Evolutionary conservation across 2,888 invertebrate species (phyloP).

Genomic region (Coleophora deauratella): DNA sequence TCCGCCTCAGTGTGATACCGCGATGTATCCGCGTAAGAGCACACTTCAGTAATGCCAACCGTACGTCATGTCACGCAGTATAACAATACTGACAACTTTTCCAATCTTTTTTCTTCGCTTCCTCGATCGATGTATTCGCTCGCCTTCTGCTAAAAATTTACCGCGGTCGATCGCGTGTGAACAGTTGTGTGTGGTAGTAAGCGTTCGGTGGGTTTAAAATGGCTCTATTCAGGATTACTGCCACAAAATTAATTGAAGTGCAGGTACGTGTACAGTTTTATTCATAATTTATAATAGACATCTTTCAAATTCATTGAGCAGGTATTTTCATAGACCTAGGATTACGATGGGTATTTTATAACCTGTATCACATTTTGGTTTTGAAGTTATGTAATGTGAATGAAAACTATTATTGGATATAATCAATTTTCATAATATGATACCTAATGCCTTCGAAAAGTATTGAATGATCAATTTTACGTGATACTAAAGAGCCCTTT

Average conservation of each 20-base stretch:
- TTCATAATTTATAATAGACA: conserved; percentile 7
- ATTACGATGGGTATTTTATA: conserved; percentile 22
- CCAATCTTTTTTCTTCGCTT: too few species aligned
- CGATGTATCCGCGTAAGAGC: too few species aligned
- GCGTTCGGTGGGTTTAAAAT: conserved; percentile 61
- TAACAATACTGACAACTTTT: too few species aligned
- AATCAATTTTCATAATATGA: too few species aligned
- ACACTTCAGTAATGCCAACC: too few species aligned
- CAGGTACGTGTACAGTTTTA: conserved; percentile 59
- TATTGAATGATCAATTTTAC: too few species aligned
- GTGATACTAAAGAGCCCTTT: too few species aligned
- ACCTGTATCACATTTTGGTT: conserved; percentile 38
- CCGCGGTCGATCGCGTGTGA: conserved; percentile 5
- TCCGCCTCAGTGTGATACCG: too few species aligned
- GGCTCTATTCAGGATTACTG: conserved; percentile 79
- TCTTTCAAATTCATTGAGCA: conserved; percentile 9
- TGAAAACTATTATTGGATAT: conserved; percentile 33
- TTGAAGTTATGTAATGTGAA: conserved; percentile 47
- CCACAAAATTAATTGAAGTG: conserved; percentile 75
- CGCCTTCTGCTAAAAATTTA: too few species aligned
- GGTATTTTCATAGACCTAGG: conserved; percentile 19
- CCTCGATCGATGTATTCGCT: too few species aligned
- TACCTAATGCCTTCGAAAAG: too few species aligned
- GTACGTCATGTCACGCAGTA: too few species aligned
- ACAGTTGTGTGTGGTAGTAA: conserved; percentile 43